A percentile compares a stretch with the other conserved stretches of the same genome.
Conservation (phyloP, 2,888 invertebrate genomes). For the Taphrorychus bicolor region DNA sequence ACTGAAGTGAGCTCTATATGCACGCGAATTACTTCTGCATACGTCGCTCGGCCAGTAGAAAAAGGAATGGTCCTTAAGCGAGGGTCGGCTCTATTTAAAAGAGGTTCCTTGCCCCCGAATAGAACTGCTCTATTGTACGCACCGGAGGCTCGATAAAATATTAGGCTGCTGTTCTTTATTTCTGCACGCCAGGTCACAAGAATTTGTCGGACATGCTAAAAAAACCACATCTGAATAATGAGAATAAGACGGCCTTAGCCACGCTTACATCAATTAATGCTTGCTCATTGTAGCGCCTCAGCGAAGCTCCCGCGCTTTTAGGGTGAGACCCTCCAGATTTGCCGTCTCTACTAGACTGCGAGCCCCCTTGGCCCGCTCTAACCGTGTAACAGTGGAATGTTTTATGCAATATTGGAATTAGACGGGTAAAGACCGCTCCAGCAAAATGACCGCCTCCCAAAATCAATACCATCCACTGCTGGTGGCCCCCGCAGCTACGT, state of each 20-base stretch:
- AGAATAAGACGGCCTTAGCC: too few species aligned
- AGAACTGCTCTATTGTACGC: slow-evolving; percentile 74
- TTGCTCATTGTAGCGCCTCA: slow-evolving; percentile 81
- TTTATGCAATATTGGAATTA: slow-evolving; percentile 69
- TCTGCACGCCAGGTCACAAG: slow-evolving; percentile 72
- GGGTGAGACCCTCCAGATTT: slow-evolving; percentile 68
- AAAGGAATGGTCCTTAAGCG: slow-evolving; percentile 78
- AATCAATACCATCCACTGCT: slow-evolving; percentile 78
- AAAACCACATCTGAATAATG: neutral
- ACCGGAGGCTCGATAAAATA: slow-evolving; percentile 80
- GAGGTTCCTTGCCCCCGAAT: slow-evolving; percentile 76
- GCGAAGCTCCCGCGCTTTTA: slow-evolving; percentile 81
- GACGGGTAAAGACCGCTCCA: slow-evolving; percentile 68
- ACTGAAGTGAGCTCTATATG: slow-evolving; percentile 72
- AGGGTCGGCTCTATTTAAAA: slow-evolving; percentile 68
- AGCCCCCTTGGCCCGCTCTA: slow-evolving; percentile 81
- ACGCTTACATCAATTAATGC: slow-evolving; percentile 60
- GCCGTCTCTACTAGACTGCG: slow-evolving; percentile 73
- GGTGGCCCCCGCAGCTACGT: slow-evolving; percentile 54
- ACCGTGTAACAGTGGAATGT: slow-evolving; percentile 87
- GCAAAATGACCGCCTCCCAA: slow-evolving; percentile 87
- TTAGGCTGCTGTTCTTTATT: slow-evolving; percentile 70
- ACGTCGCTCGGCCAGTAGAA: slow-evolving; percentile 81
- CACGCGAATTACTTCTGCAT: slow-evolving; percentile 78
- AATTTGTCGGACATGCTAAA: slow-evolving; percentile 78